Conservation (phyloP, 2,113 vertebrate species). For the Leucopsar rothschildi region DNA sequence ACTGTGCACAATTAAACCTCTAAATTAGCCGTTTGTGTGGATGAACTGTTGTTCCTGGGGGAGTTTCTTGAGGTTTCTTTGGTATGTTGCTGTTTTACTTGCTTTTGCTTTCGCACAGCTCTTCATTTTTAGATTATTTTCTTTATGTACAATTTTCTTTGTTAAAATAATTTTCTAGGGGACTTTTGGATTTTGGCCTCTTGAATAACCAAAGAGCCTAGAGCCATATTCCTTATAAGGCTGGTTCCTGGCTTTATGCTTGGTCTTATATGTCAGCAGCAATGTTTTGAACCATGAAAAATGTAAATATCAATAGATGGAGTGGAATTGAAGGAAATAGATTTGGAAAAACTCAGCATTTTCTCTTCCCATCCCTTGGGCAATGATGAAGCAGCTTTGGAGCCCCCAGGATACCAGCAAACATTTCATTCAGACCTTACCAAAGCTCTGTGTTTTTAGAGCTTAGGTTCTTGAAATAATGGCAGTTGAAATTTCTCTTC, state of each 20-base stretch:
- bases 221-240: background rate
- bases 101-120: conserved; percentile 45
- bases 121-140: background rate
- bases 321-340: background rate
- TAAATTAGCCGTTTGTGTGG: conserved; percentile 36
- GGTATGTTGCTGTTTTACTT: conserved; percentile 18
- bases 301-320: background rate
- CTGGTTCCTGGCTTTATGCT: background rate
- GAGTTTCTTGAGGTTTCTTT: conserved; percentile 39
- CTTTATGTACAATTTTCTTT: background rate
- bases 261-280: background rate
- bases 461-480: background rate
- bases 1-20: conserved; percentile 8
- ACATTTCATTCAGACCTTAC: background rate
- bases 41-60: conserved; percentile 15
- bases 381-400: background rate
- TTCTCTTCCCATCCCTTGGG: background rate
- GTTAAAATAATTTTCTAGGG: background rate
- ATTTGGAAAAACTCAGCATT: background rate
- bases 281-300: background rate
- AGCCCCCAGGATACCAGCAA: background rate
- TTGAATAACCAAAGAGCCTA: background rate
- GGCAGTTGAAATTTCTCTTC: conserved; percentile 6
- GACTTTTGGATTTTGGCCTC: background rate
- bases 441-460: background rate